Evolutionary conservation across 1,140 invertebrate species (phyloP), one percentile per base, ranked within the genome.

Genomic region (Orchestia grillus): DNA sequence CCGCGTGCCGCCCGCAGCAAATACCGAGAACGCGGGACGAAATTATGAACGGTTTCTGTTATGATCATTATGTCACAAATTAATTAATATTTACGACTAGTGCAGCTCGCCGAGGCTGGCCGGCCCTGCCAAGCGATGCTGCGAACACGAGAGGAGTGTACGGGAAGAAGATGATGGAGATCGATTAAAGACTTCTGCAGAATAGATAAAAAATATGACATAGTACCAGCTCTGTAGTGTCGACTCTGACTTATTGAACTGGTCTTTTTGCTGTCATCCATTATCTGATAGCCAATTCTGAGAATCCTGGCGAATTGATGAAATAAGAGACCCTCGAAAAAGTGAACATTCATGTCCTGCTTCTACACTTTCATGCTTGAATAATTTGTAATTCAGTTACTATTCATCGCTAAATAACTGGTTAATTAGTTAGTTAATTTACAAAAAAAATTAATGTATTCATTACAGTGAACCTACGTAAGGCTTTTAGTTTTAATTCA

Each of bases 41-140:
- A 90, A 90, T 90, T 90, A 90, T 90, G 88, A 90, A 90, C 41
- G 43, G 41, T 90, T 44, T 90, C 88, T 42, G 88, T 90, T 90
- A 90, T 90, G 88, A 90, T 90, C 88, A 90, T 90, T 44, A 90
- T 90, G 88, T 90, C 88, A 90, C 41, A 90, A 90, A 42, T 90
- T 90, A 90, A 90, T 90, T 41, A 90, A 90, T 90, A 90, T 42
- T 90, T 90, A 90, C 88, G 88, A 90, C 41, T 42, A 4, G 88
- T 15, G 15, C 41, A 44, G 88, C 88, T 42, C 42, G 88, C 4
- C 41, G 88, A 90, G 88, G 28, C 41, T 19, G 8, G 41, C 88
- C 43, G 15, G 43, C 41, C 41, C 4, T 90, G 88, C 88, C 88
- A 90, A 90, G 43, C 43, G 41, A 3, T 3, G 3, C 28, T 28